Evolutionary conservation across 2,888 invertebrate genomes (phyloP), one percentile per base, ranked within the genome.

Genomic region (Scaptodrosophila latifasciaeformis): DNA sequence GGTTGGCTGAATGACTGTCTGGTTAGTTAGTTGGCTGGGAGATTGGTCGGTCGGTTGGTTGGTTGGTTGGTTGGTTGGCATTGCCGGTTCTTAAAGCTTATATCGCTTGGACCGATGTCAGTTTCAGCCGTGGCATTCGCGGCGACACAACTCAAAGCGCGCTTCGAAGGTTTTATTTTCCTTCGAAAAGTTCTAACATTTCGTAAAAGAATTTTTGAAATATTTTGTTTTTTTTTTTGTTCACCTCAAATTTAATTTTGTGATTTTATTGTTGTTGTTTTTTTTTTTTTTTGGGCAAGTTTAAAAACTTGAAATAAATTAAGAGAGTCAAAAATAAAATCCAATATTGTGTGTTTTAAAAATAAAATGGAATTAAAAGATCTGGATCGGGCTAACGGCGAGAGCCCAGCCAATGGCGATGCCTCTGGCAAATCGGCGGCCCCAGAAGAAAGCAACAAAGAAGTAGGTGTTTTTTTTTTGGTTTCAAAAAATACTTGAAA

Each of bases 111-210:
- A 46, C 45, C 48, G 42, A 59, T 54, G 58, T 72, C 66, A 72
- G 72, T 72, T 76, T 59, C 48, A 76, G 68, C 77, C 74, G 77
- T 68, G 77, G 74, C 72, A 68, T 72, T 68, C 56, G 55, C 68
- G 63, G 72, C 77, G 68, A 30, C 74, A 68, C 77, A 72, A 51
- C 63, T 67, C 55, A 54, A 49, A 55, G 30, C 56, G 58, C 63
- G 49, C 52, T 44, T 54, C 44, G 47, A 42, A 29, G 31, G 31
- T 3, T 7, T 7, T n/a, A 31, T n/a, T n/a, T n/a, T n/a, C n/a
- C n/a, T n/a, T 15, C 21, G 19, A 19, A 61, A 34, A 35, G 2
- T 12, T 17, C 6, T 7, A 2, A 7, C 9, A 0, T 7, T 12
- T 35, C 12, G 9, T 6, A 31, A 31, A 31, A 17, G 9, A 15